Base-by-base conservation (phyloP, 1,140 invertebrate genomes). In the Heliconius himera region DNA sequence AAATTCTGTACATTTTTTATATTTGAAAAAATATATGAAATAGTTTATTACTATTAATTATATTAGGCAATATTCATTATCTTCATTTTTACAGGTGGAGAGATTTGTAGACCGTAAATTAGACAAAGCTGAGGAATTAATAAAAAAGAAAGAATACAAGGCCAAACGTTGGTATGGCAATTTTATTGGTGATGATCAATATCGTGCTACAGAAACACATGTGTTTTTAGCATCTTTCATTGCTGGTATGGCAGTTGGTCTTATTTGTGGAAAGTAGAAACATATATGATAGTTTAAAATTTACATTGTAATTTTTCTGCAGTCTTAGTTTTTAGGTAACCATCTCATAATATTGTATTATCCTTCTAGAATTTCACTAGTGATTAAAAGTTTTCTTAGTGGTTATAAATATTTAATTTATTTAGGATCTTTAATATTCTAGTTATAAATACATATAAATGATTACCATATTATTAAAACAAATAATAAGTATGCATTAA, bases 91-190 rank as follows among this genome's bases (percentile, higher is more conserved):
- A 77, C 92, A 97, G 97, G 95, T 97, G 77, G 97, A 97, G 88
- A 95, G 96, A 91, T 97, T 95, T 95, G 96, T 97, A 77, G 97
- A 98, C 90, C 96, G 96, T 76, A 97, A 97, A 95, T 78, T 97
- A 78, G 96, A 97, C 86, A 97, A 97, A 94, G 97, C 97, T 75
- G 97, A 97, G 89, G 95, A 96, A 84, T 83, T 96, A 70, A 82
- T 97, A 72, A 97, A 96, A 90, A 96, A 96, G 83, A 96, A 96
- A 77, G 95, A 97, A 92, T 87, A 93, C 29, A 96, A 96, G 85
- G 96, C 96, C 4, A 96, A 96, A 81, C 96, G 95, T 82, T 98
- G 97, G 97, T 97, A 97, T 86, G 94, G 96, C 66, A 95, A 95
- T 56, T 89, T 96, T 41, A 95, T 95, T 80, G 96, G 96, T 11